These are phyloP conservation scores for Aegithalos caudatus DNA, from an alignment of 2,113 vertebrate species.

Conservation along the genomic window DNA sequence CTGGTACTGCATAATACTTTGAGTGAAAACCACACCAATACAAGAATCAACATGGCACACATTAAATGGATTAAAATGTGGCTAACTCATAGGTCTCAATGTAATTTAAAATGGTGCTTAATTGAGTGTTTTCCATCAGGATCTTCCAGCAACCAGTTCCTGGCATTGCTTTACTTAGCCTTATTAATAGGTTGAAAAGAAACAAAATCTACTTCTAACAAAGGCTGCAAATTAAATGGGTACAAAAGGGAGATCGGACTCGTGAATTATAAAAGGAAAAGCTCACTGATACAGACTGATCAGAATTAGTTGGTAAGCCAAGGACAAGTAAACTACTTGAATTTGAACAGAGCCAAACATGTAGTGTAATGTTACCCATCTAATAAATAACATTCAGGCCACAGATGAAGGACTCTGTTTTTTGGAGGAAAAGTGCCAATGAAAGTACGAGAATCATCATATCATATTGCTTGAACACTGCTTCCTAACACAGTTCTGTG, in stretches of 20 bases:
- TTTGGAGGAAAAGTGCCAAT: not conserved
- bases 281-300: not conserved
- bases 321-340: not conserved
- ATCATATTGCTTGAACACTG: not conserved
- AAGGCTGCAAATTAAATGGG: not conserved
- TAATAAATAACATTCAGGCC: not conserved
- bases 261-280: not conserved
- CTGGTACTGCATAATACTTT: conserved; percentile 31
- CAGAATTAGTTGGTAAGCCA: not conserved
- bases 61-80: conserved; percentile 51
- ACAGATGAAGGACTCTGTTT: not conserved
- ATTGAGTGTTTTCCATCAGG: not conserved
- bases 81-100: conserved; percentile 56
- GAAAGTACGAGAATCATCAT: not conserved
- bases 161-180: not conserved
- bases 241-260: not conserved
- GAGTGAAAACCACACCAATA: conserved; percentile 37
- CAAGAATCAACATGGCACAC: conserved; percentile 29
- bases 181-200: not conserved
- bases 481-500: not conserved
- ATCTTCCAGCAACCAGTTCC: conserved; percentile 3
- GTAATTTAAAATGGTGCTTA: conserved; percentile 49
- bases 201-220: not conserved
- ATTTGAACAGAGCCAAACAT: not conserved
- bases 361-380: not conserved